Conservation (phyloP, 2,888 invertebrate genomes). For the Eristalis tenax region DNA sequence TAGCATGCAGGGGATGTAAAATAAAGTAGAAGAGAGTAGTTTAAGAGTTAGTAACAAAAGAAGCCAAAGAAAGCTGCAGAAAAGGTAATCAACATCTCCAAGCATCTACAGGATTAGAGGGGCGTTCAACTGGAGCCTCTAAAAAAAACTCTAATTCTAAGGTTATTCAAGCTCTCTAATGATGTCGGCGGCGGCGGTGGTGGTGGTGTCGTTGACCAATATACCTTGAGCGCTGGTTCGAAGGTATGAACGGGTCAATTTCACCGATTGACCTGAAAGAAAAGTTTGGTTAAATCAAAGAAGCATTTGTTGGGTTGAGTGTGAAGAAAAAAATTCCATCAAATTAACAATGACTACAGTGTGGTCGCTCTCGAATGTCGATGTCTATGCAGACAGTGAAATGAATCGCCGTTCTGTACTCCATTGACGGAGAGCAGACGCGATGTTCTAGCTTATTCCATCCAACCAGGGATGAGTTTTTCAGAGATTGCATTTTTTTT, state of each 20-base stretch:
- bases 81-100: not conserved
- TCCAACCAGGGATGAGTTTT: not conserved
- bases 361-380: not conserved
- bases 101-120: constrained; percentile 15
- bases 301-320: constrained; percentile 4
- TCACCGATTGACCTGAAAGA: constrained; percentile 75
- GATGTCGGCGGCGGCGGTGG: not conserved
- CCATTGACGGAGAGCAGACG: not conserved
- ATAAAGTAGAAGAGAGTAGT: constrained; percentile 1
- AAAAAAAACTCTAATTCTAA: not conserved
- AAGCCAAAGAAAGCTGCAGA: not conserved
- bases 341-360: not conserved
- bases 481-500: not conserved
- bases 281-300: constrained; percentile 31
- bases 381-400: not conserved
- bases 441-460: no score
- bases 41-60: constrained; percentile 22
- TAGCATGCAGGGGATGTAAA: constrained; percentile 22
- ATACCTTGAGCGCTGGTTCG: constrained; percentile 80
- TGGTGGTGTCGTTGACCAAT: constrained; percentile 48
- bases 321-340: not conserved
- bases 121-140: not conserved
- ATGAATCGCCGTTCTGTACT: not conserved
- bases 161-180: constrained; percentile 25
- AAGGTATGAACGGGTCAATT: constrained; percentile 79